These are phyloP conservation scores for Indri indri DNA, from an alignment of 2,113 vertebrate genomes.

Conservation along the genomic window DNA sequence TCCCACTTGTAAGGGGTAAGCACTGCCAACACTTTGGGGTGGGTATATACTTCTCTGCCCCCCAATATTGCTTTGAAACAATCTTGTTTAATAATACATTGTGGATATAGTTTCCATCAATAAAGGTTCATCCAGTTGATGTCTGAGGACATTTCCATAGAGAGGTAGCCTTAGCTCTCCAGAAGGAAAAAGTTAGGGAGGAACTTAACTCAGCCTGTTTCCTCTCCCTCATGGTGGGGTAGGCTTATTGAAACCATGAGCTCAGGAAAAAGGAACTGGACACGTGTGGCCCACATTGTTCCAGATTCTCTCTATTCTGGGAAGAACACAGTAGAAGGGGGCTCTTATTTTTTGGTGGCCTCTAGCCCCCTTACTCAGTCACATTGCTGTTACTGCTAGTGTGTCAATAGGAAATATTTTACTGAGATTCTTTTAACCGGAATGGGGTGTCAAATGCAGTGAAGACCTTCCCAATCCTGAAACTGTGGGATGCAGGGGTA, in stretches of 20 bases:
- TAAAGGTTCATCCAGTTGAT: neutral
- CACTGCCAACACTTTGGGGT: neutral
- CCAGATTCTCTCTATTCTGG: neutral
- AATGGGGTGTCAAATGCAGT: neutral
- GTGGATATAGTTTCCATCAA: neutral
- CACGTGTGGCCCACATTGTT: accelerated
- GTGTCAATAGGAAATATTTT: neutral
- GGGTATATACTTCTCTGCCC: neutral
- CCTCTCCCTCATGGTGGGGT: accelerated
- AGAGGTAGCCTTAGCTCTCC: neutral
- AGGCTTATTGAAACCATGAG: neutral
- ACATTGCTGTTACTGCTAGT: neutral
- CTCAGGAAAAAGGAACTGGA: neutral
- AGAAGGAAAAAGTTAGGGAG: neutral
- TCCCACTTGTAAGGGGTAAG: neutral
- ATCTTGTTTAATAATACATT: neutral
- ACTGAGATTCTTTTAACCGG: neutral
- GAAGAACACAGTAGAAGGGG: neutral
- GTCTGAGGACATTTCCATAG: neutral
- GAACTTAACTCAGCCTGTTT: neutral
- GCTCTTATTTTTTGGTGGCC: neutral
- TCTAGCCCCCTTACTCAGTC: neutral
- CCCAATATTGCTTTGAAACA: neutral
- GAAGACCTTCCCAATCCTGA: neutral
- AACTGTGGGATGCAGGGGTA: neutral